Conservation (phyloP, 1,140 invertebrate species). For the honey bee (Apis mellifera) region Amel_HAv3.1 CM009931.2:20698501-20699000, state of each 20-base stretch:
- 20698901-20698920: not conserved
- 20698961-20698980: constrained; percentile 38
- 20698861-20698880: not conserved
- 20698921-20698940: not conserved
- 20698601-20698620: constrained; percentile 77
- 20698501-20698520: constrained; percentile 81
- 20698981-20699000: constrained; percentile 53
- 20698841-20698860: not conserved
- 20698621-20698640: constrained; percentile 15
- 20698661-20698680: constrained; percentile 73
- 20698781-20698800: not conserved
- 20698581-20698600: constrained; percentile 71
- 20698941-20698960: not conserved
- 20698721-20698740: not conserved
- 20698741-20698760: not conserved
- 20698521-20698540: constrained; percentile 79
- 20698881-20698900: not conserved
- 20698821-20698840: not conserved
- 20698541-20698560: constrained; percentile 74
- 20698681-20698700: constrained; percentile 59
- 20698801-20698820: not conserved
- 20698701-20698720: constrained; percentile 26
- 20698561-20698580: constrained; percentile 61
- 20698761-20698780: not conserved
- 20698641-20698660: constrained; percentile 61